A percentile compares a stretch with the other conserved stretches of the same genome.
Evolutionary conservation across 2,113 vertebrate species (phyloP).

Genomic region (Prionailurus bengalensis): DNA sequence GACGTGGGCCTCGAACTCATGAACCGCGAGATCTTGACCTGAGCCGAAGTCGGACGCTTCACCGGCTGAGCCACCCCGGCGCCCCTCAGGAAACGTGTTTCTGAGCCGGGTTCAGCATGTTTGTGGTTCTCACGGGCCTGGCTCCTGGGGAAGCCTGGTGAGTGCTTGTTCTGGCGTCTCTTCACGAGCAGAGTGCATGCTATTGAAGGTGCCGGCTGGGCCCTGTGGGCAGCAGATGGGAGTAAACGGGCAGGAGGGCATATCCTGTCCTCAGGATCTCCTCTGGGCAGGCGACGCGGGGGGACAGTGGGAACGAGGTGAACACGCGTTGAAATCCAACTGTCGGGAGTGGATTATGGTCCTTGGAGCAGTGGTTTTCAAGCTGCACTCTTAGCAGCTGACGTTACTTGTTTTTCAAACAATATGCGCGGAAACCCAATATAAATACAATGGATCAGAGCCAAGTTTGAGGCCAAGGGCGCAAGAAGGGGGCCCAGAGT

Average conservation of each 20-base stretch:
- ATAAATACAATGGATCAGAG: background rate
- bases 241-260: background rate
- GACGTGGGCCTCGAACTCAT: no score
- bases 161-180: background rate
- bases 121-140: background rate
- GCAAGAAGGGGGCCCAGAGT: background rate
- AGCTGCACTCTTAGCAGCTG: background rate
- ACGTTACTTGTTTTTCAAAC: background rate
- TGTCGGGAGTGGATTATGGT: fast-evolving
- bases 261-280: background rate
- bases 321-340: background rate
- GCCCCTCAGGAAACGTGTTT: background rate
- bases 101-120: background rate
- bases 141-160: background rate
- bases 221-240: background rate
- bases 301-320: no score
- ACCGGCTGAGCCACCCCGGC: no score
- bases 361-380: background rate
- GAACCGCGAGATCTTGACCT: no score
- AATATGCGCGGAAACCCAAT: background rate
- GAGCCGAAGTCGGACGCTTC: no score
- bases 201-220: background rate
- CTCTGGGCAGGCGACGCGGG: background rate
- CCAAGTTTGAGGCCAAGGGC: background rate
- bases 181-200: background rate